Evolutionary conservation across 2,888 invertebrate species (phyloP).

Genomic region (Melanotus villosus): DNA sequence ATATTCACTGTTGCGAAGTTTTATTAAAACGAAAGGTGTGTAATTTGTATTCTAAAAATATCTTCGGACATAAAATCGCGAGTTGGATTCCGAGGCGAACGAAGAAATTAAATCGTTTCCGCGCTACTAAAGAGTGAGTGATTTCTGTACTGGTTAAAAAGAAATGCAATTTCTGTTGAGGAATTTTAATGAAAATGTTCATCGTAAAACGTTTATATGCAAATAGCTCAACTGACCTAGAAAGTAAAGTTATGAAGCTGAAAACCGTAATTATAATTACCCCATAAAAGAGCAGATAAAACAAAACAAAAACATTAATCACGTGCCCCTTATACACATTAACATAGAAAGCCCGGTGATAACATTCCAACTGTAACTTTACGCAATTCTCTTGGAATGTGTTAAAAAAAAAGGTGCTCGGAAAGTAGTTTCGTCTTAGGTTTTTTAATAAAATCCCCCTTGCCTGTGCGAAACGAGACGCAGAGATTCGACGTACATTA

Average conservation of each 20-base stretch:
- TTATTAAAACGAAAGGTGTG: too few species aligned
- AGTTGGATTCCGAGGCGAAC: not conserved
- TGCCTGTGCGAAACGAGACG: not conserved
- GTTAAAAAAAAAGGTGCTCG: conserved; percentile 4
- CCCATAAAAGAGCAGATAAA: conserved; percentile 44
- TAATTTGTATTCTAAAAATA: too few species aligned
- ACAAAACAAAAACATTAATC: conserved; percentile 46
- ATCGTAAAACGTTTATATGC: conserved; percentile 44
- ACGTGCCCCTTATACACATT: conserved; percentile 30
- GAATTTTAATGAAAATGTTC: conserved; percentile 46
- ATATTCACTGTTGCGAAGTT: too few species aligned
- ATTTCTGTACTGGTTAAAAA: conserved; percentile 14
- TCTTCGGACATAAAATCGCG: too few species aligned
- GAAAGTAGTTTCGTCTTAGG: conserved; percentile 1
- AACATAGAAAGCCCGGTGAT: conserved; percentile 2
- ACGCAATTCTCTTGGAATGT: not conserved
- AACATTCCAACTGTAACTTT: conserved; percentile 14
- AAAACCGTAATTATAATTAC: conserved; percentile 46
- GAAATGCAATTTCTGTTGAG: conserved; percentile 36
- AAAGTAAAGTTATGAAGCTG: conserved; percentile 43
- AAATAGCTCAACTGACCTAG: conserved; percentile 46
- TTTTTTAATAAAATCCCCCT: conserved; percentile 10
- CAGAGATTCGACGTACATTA: not conserved
- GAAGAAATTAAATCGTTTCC: not conserved
- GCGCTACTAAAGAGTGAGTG: conserved; percentile 11